These are phyloP conservation scores for Eucidaris tribuloides DNA, from an alignment of 35 echinoderm and acorn worm genomes.

Conservation along the genomic window DNA sequence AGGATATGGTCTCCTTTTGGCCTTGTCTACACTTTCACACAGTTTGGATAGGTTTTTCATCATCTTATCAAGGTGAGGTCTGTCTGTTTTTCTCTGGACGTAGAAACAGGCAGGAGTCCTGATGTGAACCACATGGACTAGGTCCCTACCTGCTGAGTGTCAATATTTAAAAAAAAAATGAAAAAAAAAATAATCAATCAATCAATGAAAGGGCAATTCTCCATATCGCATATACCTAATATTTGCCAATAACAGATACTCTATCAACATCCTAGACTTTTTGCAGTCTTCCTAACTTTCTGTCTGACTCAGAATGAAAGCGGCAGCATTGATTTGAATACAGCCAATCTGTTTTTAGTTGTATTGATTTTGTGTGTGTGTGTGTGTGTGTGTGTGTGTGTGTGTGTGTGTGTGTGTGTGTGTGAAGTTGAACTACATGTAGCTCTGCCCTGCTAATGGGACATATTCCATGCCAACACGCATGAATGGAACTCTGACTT, in stretches of 20 bases:
- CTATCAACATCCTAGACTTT: too few relatives aligned
- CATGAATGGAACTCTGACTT: too few relatives aligned
- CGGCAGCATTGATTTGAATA: too few relatives aligned
- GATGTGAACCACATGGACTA: conserved; percentile 75
- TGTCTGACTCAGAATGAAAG: too few relatives aligned
- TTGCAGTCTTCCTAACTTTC: too few relatives aligned
- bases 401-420: not conserved
- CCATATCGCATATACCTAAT: too few relatives aligned
- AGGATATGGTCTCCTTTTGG: conserved; percentile 36
- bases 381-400: not conserved
- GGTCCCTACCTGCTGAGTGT: conserved; percentile 6
- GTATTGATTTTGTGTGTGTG: too few relatives aligned
- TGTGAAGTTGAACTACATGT: too few relatives aligned
- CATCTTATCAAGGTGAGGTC: conserved; percentile 38
- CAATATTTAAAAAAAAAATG: not conserved
- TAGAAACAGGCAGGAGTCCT: conserved; percentile 67
- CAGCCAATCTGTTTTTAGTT: too few relatives aligned
- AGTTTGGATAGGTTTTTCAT: conserved; percentile 47
- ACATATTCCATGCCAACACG: too few relatives aligned
- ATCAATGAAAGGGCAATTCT: not conserved
- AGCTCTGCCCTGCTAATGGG: too few relatives aligned
- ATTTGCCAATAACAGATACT: too few relatives aligned
- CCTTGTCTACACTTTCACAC: conserved; percentile 52
- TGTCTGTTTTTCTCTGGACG: conserved; percentile 61
- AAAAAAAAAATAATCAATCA: not conserved